Base-by-base conservation (phyloP, 2,113 vertebrate species). In the Poeciliopsis occidentalis region DNA sequence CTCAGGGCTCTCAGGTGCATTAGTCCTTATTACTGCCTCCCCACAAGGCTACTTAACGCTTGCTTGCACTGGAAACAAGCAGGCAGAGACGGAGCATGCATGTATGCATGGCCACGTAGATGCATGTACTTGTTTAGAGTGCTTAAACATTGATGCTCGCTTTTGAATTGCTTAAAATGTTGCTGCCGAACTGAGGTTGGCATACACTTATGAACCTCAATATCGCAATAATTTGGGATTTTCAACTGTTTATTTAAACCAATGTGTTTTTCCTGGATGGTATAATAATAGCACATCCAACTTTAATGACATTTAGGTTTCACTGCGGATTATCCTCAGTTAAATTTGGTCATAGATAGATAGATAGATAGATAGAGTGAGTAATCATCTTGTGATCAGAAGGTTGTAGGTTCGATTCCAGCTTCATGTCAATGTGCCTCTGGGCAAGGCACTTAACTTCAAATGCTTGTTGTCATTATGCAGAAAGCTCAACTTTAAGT, bases 1-100 rank as follows among this genome's bases (percentile, higher is more conserved):
- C 90, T 84, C 85, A 87, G 87, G 80, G 89, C 92, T 90, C 92
- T 92, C 92, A 91, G 91, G 92, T 94, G 91, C 92, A 94, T 94
- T 94, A 93, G 92, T 77, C 86, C 68, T 78, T 81, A 92, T 90
- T 90, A 86, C 91, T 83, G 90, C 86, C 67, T 91, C 89, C 90
- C 92, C 89, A 86, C 92, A 92, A 91, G 89, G 84, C 84, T 90
- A 86, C 89, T 92, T 92, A 90, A 91, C 10, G 88, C 69, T 66
- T 29, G 1, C 84, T 60, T 27, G 71, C 86, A 82, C 62, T 88
- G 90, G 89, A 92, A 91, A 87, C 85, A 84, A 78, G 60, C 72
- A n/a, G 76, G 70, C 54, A 24, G 79, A 75, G 19, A 75, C 61
- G 1, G 73, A 51, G 70, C 69, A 75, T 67, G 71, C 67, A 83